Conservation (phyloP, 2,888 invertebrate species). For the Rotaria sp. region DNA sequence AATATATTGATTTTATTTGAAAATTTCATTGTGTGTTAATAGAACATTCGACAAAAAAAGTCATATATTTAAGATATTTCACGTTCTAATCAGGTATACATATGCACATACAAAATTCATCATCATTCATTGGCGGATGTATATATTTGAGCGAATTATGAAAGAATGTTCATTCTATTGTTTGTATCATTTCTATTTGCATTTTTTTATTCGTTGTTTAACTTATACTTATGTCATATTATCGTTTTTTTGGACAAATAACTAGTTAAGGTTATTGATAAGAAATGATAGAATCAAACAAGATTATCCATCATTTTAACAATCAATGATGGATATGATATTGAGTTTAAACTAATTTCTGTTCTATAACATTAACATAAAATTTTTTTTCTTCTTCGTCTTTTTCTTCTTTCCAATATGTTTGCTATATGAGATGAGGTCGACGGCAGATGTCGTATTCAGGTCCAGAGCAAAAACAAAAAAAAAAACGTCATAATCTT, state of each 20-base stretch:
- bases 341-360: too few relatives aligned
- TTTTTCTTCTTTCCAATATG: neutral
- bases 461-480: neutral
- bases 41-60: neutral
- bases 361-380: too few relatives aligned
- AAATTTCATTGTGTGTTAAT: neutral
- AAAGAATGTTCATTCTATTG: neutral
- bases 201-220: too few relatives aligned
- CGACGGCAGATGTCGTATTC: constrained; percentile 15
- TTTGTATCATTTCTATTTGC: neutral
- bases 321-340: too few relatives aligned
- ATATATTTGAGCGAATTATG: neutral
- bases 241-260: too few relatives aligned
- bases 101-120: neutral
- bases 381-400: neutral
- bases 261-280: too few relatives aligned
- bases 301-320: too few relatives aligned
- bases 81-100: neutral
- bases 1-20: neutral
- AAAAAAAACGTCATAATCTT: neutral
- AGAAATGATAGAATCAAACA: too few relatives aligned
- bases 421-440: neutral
- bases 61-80: neutral
- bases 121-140: neutral
- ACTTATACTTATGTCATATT: too few relatives aligned